These are phyloP conservation scores for Pangasius larnaudii DNA, from an alignment of 2,797 vertebrate genomes.

Conservation along the genomic window DNA sequence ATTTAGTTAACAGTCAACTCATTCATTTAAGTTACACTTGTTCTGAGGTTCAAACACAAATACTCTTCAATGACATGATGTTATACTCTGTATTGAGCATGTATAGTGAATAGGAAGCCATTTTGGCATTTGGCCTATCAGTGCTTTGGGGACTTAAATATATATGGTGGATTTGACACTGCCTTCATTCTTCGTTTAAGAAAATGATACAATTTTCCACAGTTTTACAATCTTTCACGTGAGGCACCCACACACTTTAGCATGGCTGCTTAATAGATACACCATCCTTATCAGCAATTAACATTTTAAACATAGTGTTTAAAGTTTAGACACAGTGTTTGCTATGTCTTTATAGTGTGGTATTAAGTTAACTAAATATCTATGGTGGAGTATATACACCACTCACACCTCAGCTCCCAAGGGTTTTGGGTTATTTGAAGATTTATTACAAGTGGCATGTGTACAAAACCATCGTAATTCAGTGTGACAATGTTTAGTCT, in stretches of 20 bases:
- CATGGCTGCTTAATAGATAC: neutral
- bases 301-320: neutral
- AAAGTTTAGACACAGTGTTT: neutral
- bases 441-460: slow-evolving; percentile 17
- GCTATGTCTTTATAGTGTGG: neutral
- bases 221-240: neutral
- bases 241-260: neutral
- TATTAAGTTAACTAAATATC: slow-evolving; percentile 1
- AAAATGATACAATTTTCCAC: neutral
- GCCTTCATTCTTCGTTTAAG: neutral
- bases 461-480: slow-evolving; percentile 31
- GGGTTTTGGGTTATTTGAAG: slow-evolving; percentile 22
- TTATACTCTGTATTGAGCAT: neutral
- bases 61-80: neutral
- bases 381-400: neutral
- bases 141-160: neutral
- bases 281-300: neutral
- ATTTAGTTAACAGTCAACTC: neutral
- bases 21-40: neutral
- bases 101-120: neutral
- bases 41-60: neutral
- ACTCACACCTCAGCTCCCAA: neutral
- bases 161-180: neutral
- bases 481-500: slow-evolving; percentile 34
- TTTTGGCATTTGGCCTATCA: neutral